Evolutionary conservation across 2,888 invertebrate species (phyloP), one percentile per base, ranked within the genome.

Genomic region (Troilus luridus): DNA sequence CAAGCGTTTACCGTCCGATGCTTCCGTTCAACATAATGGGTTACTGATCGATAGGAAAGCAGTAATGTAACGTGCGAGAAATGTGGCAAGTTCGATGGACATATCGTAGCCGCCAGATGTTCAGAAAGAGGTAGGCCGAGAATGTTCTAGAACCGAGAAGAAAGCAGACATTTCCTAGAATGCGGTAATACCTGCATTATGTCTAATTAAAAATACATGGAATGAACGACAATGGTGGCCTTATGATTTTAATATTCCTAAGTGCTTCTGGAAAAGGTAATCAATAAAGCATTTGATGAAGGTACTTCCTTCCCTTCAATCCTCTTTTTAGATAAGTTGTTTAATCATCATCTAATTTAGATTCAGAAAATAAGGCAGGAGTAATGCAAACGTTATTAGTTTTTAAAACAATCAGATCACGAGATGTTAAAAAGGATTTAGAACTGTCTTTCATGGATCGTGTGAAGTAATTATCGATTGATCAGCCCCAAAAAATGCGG

Each of bases 1-100:
- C 60, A 54, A 62, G 89, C 64, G 89, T 89, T 89, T 89, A 89
- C 59, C 19, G 62, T 64, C 64, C n/a, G 17, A 19, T 19, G 27
- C 88, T 89, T 89, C 89, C 89, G 62, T 58, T 58, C 27, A 0
- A 9, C 59, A 58, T 60, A 24, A 58, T 58, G n/a, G 58, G n/a
- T n/a, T 14, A 56, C 59, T 11, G 21, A 58, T 56, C 19, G 41
- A 62, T 58, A 59, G 10, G 10, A 12, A 60, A 88, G 27, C 7
- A 27, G 27, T 19, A n/a, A 27, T 59, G 9, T 14, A 77, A 17
- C 72, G 8, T 41, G 6, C 19, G 72, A 27, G 72, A 41, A 8
- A 19, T 41, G 24, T n/a, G n/a, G 64, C n/a, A 64, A 27, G 12
- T 24, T 27, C 8, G 72, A 27, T 27, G 41, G 27, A 24, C n/a